Evolutionary conservation across 2,797 vertebrate genomes (phyloP), one percentile per base, ranked within the genome.

Genomic region (Malacoctenus gilli): DNA sequence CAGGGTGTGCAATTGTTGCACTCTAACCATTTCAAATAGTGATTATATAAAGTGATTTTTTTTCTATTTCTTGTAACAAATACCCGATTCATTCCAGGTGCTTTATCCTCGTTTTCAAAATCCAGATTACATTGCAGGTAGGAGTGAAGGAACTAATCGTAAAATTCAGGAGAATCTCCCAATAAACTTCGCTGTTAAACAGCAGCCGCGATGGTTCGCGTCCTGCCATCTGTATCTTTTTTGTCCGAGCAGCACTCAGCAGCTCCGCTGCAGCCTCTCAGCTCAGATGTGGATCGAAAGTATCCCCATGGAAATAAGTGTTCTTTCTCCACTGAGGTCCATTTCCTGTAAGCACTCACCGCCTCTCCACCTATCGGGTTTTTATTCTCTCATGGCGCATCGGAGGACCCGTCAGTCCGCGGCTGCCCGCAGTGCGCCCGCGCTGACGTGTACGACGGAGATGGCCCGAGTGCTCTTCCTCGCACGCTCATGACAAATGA

Each of bases 401-500:
- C 31, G 12, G 42, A 51, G 49, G 15, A 44, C 43, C 40, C 31
- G 16, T 62, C 57, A 32, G 47, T 36, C 51, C 1, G 0, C 14
- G 19, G 1, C 50, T 2, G 57, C 46, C 53, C 4, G 15, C 71
- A 67, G 63, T 25, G 37, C 35, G 39, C n/a, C 53, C 12, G 32
- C 34, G 13, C 44, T 5, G 49, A 63, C 46, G 58, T 37, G 36
- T 13, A 46, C 48, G 62, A 63, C 56, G 58, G 42, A 66, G 66
- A 70, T 39, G 38, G 35, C 1, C 5, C 35, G 35, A 68, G 62
- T 61, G 77, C 77, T 61, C 59, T 70, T 59, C 44, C 11, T 30
- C 30, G 28, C 38, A 14, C 30, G 10, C 1, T 51, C 44, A 62
- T 39, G 63, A 34, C 61, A 36, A 25, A 3, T 35, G 32, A 54